A percentile compares a stretch with the other conserved stretches of the same genome.
Conservation (phyloP, 2,113 vertebrate genomes). For the Aythya baeri region DNA sequence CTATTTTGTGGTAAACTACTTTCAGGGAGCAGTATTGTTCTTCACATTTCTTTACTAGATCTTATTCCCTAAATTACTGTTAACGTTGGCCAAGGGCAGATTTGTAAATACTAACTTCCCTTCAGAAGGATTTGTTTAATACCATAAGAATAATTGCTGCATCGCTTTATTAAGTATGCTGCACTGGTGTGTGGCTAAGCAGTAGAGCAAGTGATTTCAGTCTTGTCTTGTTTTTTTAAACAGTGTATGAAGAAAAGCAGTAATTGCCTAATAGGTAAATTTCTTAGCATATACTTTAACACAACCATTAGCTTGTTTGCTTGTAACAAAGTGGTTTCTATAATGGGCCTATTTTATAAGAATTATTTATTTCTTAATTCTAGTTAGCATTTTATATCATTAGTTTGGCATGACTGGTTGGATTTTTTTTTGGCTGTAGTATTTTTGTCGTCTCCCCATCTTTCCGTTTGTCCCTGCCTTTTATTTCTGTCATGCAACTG, state of each 20-base stretch:
- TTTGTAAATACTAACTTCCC: background rate
- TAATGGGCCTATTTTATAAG: background rate
- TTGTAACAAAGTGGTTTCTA: background rate
- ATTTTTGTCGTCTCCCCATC: background rate
- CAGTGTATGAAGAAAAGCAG: background rate
- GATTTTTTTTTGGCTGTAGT: background rate
- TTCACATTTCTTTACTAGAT: background rate
- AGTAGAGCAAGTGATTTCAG: background rate
- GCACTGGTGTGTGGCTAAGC: fast-evolving
- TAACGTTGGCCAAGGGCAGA: background rate
- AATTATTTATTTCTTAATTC: background rate
- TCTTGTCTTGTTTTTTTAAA: background rate
- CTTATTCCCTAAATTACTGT: background rate
- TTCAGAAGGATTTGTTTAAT: background rate
- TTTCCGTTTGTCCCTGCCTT: background rate
- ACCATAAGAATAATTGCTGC: background rate
- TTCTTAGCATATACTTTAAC: background rate
- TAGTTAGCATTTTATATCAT: too few relatives aligned
- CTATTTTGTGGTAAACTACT: background rate
- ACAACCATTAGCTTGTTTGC: background rate
- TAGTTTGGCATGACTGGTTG: background rate
- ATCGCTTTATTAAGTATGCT: background rate
- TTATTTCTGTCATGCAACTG: background rate
- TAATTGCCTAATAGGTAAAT: background rate
- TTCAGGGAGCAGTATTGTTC: background rate